Evolutionary conservation across 2,797 vertebrate genomes (phyloP), one percentile per base, ranked within the genome.

Genomic region (Mormyrops boulengeri): DNA sequence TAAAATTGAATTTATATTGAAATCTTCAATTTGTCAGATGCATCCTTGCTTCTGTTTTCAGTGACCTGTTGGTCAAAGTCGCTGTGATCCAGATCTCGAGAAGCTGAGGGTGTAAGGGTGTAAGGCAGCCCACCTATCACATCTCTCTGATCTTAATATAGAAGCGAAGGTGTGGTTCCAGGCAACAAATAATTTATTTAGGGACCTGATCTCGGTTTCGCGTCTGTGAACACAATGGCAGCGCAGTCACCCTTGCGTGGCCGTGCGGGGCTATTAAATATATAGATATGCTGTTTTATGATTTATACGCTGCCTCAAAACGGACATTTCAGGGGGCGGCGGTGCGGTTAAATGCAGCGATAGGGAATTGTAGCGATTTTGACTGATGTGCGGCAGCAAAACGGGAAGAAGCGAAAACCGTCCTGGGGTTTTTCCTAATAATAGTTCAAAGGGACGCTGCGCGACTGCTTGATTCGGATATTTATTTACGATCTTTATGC

Each of bases 401-500:
- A 26, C 4, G 30, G 60, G 14, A 57, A 4, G 47, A 85, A 49
- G n/a, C 0, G 4, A 5, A 52, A 85, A 85, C n/a, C 14, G 30
- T 50, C 17, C 30, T 57, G 52, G 85, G 30, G 30, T 87, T 34
- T 41, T 62, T 9, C 34, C 62, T 8, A 52, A 52, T 19, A 17
- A 38, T 22, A 88, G 66, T 47, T 41, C 55, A 55, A 38, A 22
- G 3, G 50, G 52, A 41, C 47, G 53, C 44, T 22, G 53, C 30
- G 3, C 55, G 57, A 73, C 26, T 53, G 26, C 47, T 53, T 34
- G 50, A 85, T 41, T 22, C 26, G 2, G 9, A 85, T 66, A 34
- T 89, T 73, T 53, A 52, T 88, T 88, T 88, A 87, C n/a, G 26
- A 30, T 52, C n/a, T 30, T n/a, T 80, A 34, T 77, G 47, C 41